phyloP scores from a whole-genome alignment of 2,888 invertebrate genomes.

The Glaucopsyche alexis region DNA sequence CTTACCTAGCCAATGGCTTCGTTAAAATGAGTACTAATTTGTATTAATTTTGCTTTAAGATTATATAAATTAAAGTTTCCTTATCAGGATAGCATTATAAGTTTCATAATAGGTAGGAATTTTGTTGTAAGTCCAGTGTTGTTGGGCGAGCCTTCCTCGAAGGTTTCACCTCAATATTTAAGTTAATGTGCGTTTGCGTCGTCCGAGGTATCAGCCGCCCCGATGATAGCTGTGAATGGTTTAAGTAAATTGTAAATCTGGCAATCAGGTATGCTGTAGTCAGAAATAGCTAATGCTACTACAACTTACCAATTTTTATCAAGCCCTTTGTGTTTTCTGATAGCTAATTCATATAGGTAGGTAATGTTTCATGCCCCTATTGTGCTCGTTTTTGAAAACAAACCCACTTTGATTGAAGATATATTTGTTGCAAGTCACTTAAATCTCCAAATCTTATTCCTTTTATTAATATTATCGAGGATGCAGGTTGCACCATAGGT shows the following conservation, averaged over 20 bases:
- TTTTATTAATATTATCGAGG: neutral
- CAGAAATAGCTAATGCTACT: neutral
- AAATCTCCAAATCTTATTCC: neutral
- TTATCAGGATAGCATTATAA: neutral
- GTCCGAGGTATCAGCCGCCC: constrained; percentile 20
- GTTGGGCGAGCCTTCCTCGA: constrained; percentile 12
- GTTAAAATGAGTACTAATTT: neutral
- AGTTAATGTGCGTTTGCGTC: constrained; percentile 9
- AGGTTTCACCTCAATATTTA: constrained; percentile 20
- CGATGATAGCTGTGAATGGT: constrained; percentile 20
- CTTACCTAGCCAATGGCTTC: constrained; percentile 24
- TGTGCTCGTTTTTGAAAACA: neutral
- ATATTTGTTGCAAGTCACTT: neutral
- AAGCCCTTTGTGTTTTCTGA: neutral
- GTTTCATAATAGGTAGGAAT: neutral
- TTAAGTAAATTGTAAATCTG: constrained; percentile 9
- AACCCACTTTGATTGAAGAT: neutral
- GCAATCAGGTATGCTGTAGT: neutral
- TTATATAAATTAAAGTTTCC: neutral
- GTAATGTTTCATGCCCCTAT: neutral
- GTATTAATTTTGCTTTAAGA: neutral
- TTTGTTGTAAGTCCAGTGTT: neutral
- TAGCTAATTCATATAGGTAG: neutral
- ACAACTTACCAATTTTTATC: constrained; percentile 15
- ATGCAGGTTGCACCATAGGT: neutral